A percentile compares a stretch with the other conserved stretches of the same genome.
Evolutionary conservation across 2,113 vertebrate species (phyloP).

Genomic region (Cebidichthys violaceus): DNA sequence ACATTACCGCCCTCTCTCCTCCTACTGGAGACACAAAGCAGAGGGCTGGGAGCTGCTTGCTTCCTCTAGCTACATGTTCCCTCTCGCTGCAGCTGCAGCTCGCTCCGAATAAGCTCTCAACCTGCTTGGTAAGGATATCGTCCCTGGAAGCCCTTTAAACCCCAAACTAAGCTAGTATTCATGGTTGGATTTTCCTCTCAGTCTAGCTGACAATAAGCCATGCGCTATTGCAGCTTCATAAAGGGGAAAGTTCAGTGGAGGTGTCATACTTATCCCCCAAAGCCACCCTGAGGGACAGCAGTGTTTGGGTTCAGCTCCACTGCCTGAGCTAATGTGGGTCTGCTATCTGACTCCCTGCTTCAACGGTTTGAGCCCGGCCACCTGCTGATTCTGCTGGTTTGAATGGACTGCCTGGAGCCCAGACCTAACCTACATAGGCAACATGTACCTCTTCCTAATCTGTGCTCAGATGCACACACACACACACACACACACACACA

Average conservation of each 20-base stretch:
- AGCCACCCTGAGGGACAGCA: conserved; percentile 53
- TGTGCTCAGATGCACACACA: conserved; percentile 39
- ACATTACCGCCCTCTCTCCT: conserved; percentile 65
- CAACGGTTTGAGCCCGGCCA: conserved; percentile 62
- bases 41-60: conserved; percentile 38
- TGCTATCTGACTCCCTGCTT: conserved; percentile 65
- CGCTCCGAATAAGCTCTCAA: conserved; percentile 39
- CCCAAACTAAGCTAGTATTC: conserved; percentile 58
- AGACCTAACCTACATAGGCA: conserved; percentile 78
- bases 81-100: conserved; percentile 26
- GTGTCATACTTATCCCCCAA: conserved; percentile 64
- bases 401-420: conserved; percentile 67
- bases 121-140: conserved; percentile 58
- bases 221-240: conserved; percentile 30
- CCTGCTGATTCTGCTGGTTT: conserved; percentile 77
- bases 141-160: conserved; percentile 65
- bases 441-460: conserved; percentile 57
- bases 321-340: conserved; percentile 77
- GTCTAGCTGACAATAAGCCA: conserved; percentile 64
- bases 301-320: conserved; percentile 74
- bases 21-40: conserved; percentile 69
- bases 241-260: conserved; percentile 59
- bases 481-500: conserved; percentile 29
- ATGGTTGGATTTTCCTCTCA: conserved; percentile 69
- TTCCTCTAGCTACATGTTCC: conserved; percentile 29